Percentiles rank a stretch among this genome's conserved stretches.
Conservation (phyloP, 2,113 vertebrate species). For the Rostratula benghalensis region DNA sequence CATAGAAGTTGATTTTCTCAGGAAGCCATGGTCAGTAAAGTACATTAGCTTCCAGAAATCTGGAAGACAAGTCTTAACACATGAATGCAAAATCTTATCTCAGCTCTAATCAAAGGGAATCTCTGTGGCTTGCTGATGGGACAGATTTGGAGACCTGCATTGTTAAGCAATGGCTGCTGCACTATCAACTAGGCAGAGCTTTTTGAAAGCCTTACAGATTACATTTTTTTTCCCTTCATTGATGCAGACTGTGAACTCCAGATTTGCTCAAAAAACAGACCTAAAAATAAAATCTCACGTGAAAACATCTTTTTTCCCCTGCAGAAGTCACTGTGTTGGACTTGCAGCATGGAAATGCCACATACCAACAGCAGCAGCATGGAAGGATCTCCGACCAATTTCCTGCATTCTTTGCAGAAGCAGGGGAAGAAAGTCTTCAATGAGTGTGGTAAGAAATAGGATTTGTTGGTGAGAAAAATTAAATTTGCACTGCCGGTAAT, state of each 20-base stretch:
- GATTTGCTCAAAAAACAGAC: neutral
- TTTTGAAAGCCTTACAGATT: neutral
- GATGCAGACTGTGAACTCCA: neutral
- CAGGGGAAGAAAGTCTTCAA: neutral
- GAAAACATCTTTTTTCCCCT: neutral
- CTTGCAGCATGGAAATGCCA: neutral
- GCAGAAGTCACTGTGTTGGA: neutral
- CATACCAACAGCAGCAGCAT: fast-evolving
- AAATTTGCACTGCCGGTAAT: neutral
- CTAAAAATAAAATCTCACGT: neutral
- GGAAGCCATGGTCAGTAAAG: neutral
- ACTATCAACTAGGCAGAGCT: neutral
- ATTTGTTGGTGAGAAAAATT: neutral
- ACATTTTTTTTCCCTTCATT: neutral
- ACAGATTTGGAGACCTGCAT: neutral
- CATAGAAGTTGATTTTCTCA: neutral
- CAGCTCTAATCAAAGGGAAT: neutral
- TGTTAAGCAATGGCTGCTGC: neutral
- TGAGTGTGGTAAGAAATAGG: neutral
- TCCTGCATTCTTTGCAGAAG: neutral
- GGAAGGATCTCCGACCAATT: neutral
- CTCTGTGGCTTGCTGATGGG: neutral
- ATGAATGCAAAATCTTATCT: neutral
- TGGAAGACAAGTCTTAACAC: neutral
- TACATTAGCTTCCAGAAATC: neutral